phyloP scores from a whole-genome alignment of 2,888 invertebrate genomes.

The Erebia aethiops region DNA sequence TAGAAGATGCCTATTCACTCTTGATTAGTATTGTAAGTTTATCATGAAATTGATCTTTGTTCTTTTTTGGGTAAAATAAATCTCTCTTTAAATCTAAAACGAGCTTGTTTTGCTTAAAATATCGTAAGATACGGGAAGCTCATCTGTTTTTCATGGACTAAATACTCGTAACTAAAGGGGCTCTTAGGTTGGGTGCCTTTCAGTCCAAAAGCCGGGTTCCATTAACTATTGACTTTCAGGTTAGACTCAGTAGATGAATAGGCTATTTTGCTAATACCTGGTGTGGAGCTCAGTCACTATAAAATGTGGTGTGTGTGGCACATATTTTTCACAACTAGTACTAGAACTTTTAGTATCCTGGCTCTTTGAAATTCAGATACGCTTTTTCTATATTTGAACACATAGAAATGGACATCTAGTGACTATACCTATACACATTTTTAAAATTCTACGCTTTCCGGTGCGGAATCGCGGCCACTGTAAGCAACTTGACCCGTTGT shows the following conservation, averaged over 20 bases:
- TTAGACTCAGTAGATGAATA: conserved; percentile 35
- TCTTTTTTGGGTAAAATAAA: too few species aligned
- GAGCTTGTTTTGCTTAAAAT: neutral
- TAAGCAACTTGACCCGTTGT: too few species aligned
- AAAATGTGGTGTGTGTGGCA: neutral
- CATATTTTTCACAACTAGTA: neutral
- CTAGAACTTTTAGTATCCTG: too few species aligned
- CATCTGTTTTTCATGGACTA: conserved; percentile 28
- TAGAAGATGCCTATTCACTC: too few species aligned
- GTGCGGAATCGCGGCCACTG: too few species aligned
- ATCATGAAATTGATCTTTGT: too few species aligned
- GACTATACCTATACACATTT: too few species aligned
- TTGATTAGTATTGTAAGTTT: too few species aligned
- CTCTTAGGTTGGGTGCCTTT: conserved; percentile 29
- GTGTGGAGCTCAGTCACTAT: conserved; percentile 24
- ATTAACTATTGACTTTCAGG: conserved; percentile 36
- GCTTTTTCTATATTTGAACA: too few species aligned
- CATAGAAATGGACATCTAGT: too few species aligned
- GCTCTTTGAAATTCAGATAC: too few species aligned
- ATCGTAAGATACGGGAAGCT: conserved; percentile 16
- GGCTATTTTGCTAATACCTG: conserved; percentile 34
- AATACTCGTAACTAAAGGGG: conserved; percentile 20
- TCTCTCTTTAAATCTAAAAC: neutral
- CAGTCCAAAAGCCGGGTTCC: conserved; percentile 28
- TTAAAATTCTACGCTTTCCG: too few species aligned